Base-by-base conservation (phyloP, 2,888 invertebrate species). In the Acanthosepion pharaonis region DNA sequence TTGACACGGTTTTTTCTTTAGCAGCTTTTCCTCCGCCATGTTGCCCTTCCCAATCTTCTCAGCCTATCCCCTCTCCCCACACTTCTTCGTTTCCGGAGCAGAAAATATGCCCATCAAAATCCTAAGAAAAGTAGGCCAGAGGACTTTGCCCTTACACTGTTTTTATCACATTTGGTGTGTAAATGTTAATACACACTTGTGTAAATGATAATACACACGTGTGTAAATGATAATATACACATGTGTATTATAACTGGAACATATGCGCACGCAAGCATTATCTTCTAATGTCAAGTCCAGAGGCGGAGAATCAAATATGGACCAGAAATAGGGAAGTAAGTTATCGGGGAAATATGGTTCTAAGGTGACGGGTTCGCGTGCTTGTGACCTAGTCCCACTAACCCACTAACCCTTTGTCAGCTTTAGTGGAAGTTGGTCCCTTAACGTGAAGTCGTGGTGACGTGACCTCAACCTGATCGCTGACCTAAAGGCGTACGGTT, bases 341-440 rank as follows among this genome's bases (percentile, higher is more conserved):
- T 78, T 9, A 78, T 64, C 0, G 64, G 64, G 64, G 78, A 3
- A n/a, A 28, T 9, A 78, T n/a, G 3, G 28, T 11, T n/a, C n/a
- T 15, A 78, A 78, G 28, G 78, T 78, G 23, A 6, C 20, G 59
- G 59, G 78, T 28, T 78, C 78, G n/a, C 9, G 78, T 8, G 78
- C 28, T 78, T 9, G 78, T 78, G 78, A 78, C 78, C 78, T 15
- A 78, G 78, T 78, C 28, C 78, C 78, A 78, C 78, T 78, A 78
- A 78, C 78, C 78, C 78, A 78, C n/a, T 78, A 78, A 78, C 78
- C 78, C 78, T 78, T 78, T 78, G n/a, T n/a, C 78, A 78, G n/a
- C 78, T n/a, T 11, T 11, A 78, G 59, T 59, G 23, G 25, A 59
- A 59, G n/a, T 78, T 78, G 78, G 78, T 78, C 78, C 78, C 18